phyloP scores from a whole-genome alignment of 1,140 invertebrate species.

The Hyles vespertilio region DNA sequence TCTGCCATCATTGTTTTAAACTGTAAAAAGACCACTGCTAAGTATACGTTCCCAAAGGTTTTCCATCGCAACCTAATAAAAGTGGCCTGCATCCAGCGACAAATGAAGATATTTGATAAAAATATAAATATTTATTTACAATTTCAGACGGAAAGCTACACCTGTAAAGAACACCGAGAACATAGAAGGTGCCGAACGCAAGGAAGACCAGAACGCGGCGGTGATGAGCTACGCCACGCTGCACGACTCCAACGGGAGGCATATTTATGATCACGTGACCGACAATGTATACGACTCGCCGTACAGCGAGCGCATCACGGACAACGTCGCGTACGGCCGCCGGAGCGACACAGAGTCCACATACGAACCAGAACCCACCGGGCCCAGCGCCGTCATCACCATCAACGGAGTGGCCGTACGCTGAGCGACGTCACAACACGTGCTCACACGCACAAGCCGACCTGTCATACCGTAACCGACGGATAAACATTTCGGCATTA shows the following conservation, averaged over 20 bases:
- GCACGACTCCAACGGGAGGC: slow-evolving; percentile 80
- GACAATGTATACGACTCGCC: slow-evolving; percentile 85
- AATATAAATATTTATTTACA: neutral
- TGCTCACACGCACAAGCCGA: too few species aligned
- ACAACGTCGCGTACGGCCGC: slow-evolving; percentile 65
- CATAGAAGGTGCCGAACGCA: slow-evolving; percentile 87
- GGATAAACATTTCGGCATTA: too few species aligned
- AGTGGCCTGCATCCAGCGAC: too few species aligned
- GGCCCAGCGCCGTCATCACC: slow-evolving; percentile 61
- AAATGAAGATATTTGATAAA: too few species aligned
- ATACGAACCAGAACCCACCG: slow-evolving; percentile 67
- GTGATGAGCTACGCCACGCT: slow-evolving; percentile 91
- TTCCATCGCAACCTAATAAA: too few species aligned
- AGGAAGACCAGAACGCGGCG: slow-evolving; percentile 89
- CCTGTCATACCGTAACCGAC: too few species aligned
- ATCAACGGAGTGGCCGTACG: slow-evolving; percentile 72
- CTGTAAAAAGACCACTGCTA: too few species aligned
- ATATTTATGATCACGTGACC: slow-evolving; percentile 85
- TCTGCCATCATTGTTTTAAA: too few species aligned
- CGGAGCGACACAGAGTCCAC: slow-evolving; percentile 76
- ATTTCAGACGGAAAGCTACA: slow-evolving; percentile 83
- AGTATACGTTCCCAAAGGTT: too few species aligned
- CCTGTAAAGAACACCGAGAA: slow-evolving; percentile 93
- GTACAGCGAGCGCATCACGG: slow-evolving; percentile 73
- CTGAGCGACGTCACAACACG: slow-evolving; percentile 24